Percentiles rank a stretch among this genome's conserved stretches.
Evolutionary conservation across 2,113 vertebrate species (phyloP).

Genomic region (Crocuta crocuta): DNA sequence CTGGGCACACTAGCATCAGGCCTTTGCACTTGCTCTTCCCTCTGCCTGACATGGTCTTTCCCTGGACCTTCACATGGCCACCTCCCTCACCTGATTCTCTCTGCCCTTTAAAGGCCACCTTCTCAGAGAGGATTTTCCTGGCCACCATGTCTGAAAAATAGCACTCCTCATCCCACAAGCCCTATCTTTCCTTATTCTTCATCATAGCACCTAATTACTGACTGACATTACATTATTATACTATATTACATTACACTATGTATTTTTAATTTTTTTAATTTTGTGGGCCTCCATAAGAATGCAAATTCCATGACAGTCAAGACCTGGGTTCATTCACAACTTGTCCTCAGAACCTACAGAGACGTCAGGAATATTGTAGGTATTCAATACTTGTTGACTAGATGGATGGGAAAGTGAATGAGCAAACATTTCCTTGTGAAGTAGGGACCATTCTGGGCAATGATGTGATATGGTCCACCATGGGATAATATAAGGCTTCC

Average conservation of each 20-base stretch:
- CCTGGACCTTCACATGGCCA: rapidly evolving
- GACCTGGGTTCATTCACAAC: not conserved
- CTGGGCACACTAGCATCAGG: rapidly evolving
- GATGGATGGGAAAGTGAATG: not conserved
- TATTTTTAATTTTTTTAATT: not conserved
- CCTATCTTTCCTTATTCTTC: not conserved
- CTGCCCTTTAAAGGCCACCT: not conserved
- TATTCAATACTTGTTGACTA: not conserved
- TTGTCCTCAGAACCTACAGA: too few relatives aligned
- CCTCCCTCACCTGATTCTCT: not conserved
- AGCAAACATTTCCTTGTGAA: not conserved
- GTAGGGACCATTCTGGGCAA: not conserved
- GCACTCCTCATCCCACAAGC: not conserved
- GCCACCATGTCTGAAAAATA: not conserved
- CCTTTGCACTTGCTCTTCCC: not conserved
- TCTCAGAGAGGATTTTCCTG: not conserved
- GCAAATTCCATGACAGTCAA: not conserved
- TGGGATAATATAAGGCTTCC: not conserved
- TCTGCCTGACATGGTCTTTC: rapidly evolving
- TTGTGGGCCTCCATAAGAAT: not conserved
- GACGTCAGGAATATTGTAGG: not conserved
- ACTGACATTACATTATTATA: not conserved
- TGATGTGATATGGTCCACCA: not conserved
- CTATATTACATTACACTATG: not conserved
- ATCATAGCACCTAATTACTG: not conserved